Evolutionary conservation across 2,797 vertebrate genomes (phyloP).

Genomic region (Sparus aurata): DNA sequence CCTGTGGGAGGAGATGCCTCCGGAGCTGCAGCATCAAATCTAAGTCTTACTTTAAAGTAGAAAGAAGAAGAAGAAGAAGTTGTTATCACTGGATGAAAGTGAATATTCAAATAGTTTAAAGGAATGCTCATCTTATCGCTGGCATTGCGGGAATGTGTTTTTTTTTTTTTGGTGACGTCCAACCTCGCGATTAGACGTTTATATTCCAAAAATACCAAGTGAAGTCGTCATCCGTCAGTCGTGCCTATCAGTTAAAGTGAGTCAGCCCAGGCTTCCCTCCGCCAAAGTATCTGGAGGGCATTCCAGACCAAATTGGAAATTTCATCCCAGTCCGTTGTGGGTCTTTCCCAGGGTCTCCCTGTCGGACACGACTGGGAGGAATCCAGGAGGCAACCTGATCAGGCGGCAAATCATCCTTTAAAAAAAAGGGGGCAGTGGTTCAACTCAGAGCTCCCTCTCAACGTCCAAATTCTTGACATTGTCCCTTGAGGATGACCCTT

Average conservation of each 20-base stretch:
- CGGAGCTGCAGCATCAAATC: slow-evolving; percentile 21
- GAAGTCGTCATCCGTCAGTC: not conserved
- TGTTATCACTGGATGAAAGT: slow-evolving; percentile 9
- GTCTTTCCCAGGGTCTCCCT: not conserved
- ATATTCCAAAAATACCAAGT: not conserved
- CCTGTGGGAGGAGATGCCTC: slow-evolving; percentile 8
- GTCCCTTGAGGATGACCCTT: not conserved
- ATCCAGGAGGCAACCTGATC: slow-evolving; percentile 3
- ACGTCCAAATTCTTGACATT: not conserved
- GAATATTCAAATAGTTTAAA: not conserved
- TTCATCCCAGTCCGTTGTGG: not conserved
- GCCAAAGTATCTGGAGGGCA: not conserved
- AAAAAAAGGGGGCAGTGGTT: not conserved
- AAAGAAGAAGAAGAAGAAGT: not conserved
- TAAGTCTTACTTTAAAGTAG: slow-evolving; percentile 14
- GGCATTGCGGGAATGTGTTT: slow-evolving; percentile 12
- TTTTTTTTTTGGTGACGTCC: not conserved
- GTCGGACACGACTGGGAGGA: not conserved
- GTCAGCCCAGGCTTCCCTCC: not conserved
- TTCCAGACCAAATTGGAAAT: slow-evolving; percentile 28
- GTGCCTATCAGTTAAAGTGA: not conserved
- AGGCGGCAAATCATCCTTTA: not conserved
- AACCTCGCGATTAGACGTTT: not conserved
- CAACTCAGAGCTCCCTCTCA: not conserved
- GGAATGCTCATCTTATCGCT: not conserved